Base-by-base conservation (phyloP, 2,797 vertebrate genomes). In the Lateolabrax maculatus region DNA sequence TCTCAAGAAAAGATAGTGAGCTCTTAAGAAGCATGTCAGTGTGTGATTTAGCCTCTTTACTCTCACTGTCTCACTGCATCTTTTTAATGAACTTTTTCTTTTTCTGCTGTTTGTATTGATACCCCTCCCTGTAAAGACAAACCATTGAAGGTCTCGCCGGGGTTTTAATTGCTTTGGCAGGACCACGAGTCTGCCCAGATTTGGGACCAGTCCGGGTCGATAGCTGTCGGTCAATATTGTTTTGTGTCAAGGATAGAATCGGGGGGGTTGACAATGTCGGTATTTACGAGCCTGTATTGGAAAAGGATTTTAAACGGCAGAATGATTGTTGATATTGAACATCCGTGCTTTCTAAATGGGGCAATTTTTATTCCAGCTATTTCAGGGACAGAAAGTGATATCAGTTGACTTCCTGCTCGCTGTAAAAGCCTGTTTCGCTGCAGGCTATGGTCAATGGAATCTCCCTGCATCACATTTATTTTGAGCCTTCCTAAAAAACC, bases 111-210 rank as follows among this genome's bases (percentile, higher is more conserved):
- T 75, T 27, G 16, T 78, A 85, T 80, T 79, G 75, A 85, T 64
- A 49, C 44, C 31, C 55, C 4, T 27, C 51, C 56, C 65, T 51
- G 29, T 49, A 55, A 79, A 87, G 78, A 84, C 83, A 72, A 87
- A 80, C 69, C 67, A 16, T n/a, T 19, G 8, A 75, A 66, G 71
- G 87, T 73, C 87, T 75, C 51, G 6, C 49, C 5, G 63, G 78
- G 58, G 60, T 71, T 88, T 89, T 93, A 93, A 92, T 93, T 85
- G 87, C 82, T 75, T 92, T 89, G 90, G 88, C 91, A 70, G 71
- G 36, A 83, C 68, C 77, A 71, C 71, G 77, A 80, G 71, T 81
- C 58, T 66, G 74, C 79, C 71, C 85, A 79, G 87, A 86, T 91
- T 87, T 80, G 76, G 84, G 81, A 78, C 61, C 79, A 13, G 71